These are phyloP conservation scores for Actenoides hombroni DNA, from an alignment of 2,113 vertebrate genomes.

Conservation along the genomic window DNA sequence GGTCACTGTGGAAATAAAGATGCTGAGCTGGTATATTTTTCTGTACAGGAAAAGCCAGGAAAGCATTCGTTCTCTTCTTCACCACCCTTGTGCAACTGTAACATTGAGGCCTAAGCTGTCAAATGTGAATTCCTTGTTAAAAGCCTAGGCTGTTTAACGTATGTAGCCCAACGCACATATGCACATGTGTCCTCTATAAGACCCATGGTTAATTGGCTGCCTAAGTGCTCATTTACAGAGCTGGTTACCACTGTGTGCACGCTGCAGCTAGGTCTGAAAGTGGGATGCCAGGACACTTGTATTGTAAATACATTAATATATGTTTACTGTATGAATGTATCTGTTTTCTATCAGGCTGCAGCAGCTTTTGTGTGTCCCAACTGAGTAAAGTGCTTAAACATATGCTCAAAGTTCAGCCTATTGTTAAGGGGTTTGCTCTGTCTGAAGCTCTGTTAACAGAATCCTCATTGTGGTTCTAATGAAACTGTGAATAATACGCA, in stretches of 20 bases:
- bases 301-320: neutral
- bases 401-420: constrained; percentile 24
- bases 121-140: neutral
- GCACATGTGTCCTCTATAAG: neutral
- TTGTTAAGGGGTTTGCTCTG: neutral
- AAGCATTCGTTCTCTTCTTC: neutral
- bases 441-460: constrained; percentile 14
- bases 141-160: neutral
- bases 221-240: neutral
- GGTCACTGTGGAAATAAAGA: neutral
- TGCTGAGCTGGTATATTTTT: neutral
- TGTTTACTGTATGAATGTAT: neutral
- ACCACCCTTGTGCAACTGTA: neutral
- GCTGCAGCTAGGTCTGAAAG: neutral
- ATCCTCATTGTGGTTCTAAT: constrained; percentile 1
- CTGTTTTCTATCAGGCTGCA: constrained; percentile 10
- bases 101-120: neutral
- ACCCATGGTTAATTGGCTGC: neutral
- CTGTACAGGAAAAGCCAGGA: neutral
- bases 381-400: neutral
- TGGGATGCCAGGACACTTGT: neutral
- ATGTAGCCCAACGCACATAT: neutral
- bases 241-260: neutral
- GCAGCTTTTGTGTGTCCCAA: neutral
- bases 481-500: neutral